Conservation (phyloP, 64 coral and sea anemone species). For the Stichodactyla mertensii region DNA sequence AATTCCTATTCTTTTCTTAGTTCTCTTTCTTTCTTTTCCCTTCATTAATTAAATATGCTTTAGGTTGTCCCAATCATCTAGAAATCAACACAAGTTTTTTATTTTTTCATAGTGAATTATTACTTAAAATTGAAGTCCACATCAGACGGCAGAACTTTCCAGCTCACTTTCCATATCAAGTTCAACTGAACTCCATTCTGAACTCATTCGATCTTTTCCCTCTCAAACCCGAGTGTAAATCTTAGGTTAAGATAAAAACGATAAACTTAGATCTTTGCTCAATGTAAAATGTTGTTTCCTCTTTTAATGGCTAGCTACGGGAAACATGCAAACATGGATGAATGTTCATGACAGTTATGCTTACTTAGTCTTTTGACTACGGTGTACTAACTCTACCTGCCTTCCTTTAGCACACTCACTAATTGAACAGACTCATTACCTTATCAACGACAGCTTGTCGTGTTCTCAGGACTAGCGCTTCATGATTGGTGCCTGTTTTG, state of each 20-base stretch:
- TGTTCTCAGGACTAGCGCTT: too few relatives aligned
- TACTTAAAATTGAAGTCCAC: too few relatives aligned
- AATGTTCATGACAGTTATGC: not conserved
- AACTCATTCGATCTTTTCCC: not conserved
- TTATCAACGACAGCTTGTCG: not conserved
- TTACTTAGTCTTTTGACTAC: not conserved
- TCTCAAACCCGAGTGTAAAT: not conserved
- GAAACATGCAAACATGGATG: not conserved
- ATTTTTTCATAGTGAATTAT: too few relatives aligned
- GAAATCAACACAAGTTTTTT: too few relatives aligned
- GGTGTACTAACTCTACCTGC: not conserved
- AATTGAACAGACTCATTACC: not conserved
- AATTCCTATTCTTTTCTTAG: too few relatives aligned
- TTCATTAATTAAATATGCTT: too few relatives aligned
- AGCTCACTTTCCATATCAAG: not conserved
- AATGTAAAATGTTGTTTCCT: not conserved
- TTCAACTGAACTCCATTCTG: too few relatives aligned
- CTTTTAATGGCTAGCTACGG: not conserved
- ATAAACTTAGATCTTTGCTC: not conserved
- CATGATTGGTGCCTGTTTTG: not conserved
- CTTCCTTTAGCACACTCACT: not conserved
- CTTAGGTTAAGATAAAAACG: not conserved
- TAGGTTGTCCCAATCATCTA: too few relatives aligned
- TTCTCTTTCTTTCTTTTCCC: too few relatives aligned
- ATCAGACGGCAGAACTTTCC: too few relatives aligned